phyloP scores from a whole-genome alignment of 2,113 vertebrate genomes.

The Nannobrachium achirus region DNA sequence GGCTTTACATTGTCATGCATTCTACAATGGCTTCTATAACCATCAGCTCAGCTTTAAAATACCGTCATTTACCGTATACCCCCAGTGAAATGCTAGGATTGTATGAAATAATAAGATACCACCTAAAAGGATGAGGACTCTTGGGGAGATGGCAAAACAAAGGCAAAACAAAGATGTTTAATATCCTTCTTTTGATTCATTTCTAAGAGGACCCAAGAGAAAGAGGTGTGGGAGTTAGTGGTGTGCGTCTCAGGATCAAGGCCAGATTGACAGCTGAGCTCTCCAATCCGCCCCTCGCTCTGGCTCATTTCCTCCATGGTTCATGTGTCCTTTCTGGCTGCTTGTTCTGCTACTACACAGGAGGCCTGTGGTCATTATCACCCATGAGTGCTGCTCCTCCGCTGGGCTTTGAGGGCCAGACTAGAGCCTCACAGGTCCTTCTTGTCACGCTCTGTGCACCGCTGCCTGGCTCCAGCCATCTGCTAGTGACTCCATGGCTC shows the following conservation, averaged over 20 bases:
- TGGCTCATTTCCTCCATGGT: slow-evolving; percentile 20
- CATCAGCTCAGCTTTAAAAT: no score
- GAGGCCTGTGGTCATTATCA: slow-evolving; percentile 44
- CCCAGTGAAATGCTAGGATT: no score
- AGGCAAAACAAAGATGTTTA: slow-evolving; percentile 38
- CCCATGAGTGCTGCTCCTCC: slow-evolving; percentile 26
- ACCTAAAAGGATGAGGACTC: no score
- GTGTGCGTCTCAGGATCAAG: slow-evolving; percentile 25
- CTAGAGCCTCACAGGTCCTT: background rate
- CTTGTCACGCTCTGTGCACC: background rate
- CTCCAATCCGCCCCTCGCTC: slow-evolving; percentile 9
- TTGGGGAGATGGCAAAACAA: no score
- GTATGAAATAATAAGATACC: no score
- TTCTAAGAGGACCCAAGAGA: slow-evolving; percentile 31
- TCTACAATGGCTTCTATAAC: no score
- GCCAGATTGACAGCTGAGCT: slow-evolving; percentile 22
- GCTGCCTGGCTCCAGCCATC: slow-evolving; percentile 26
- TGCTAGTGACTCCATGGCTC: slow-evolving; percentile 8
- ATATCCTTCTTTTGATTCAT: slow-evolving; percentile 29
- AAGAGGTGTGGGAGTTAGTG: slow-evolving; percentile 21
- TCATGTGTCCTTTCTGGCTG: slow-evolving; percentile 15
- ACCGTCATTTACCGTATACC: no score
- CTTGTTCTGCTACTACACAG: slow-evolving; percentile 22
- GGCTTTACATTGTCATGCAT: no score
- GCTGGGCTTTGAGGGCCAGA: slow-evolving; percentile 37